A percentile compares a stretch with the other conserved stretches of the same genome.
Evolutionary conservation across 1,140 invertebrate genomes (phyloP).

Genomic region (Varroa destructor): DNA sequence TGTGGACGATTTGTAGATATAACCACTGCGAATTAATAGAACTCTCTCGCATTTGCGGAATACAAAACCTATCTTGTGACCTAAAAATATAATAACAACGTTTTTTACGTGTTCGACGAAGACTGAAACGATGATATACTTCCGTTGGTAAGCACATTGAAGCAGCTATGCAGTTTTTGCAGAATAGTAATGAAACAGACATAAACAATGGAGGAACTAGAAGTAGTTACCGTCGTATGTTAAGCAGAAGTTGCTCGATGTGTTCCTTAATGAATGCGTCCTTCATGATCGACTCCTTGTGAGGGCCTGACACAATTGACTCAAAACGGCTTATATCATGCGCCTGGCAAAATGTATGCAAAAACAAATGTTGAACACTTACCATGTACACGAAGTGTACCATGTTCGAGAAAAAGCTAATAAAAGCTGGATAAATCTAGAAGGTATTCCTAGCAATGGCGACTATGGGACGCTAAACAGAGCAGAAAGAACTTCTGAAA

Average conservation of each 20-base stretch:
- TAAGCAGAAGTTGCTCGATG: conserved; percentile 54
- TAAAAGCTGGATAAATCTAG: background rate
- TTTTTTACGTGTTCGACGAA: too few species aligned
- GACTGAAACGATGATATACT: too few species aligned
- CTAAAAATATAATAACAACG: too few species aligned
- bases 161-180: background rate
- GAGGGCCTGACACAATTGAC: conserved; percentile 82
- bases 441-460: background rate
- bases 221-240: conserved; percentile 41
- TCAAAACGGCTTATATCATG: conserved; percentile 99
- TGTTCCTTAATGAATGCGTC: conserved; percentile 98
- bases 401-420: background rate
- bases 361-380: conserved; percentile 28
- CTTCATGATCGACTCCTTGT: conserved; percentile 87
- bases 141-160: background rate
- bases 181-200: conserved; percentile 31
- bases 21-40: conserved; percentile 28
- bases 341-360: conserved; percentile 75
- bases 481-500: too few species aligned
- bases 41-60: background rate
- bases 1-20: conserved; percentile 21
- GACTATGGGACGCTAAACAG: too few species aligned
- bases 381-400: conserved; percentile 26
- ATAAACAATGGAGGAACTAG: conserved; percentile 1
- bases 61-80: too few species aligned